Percentiles rank a stretch among this genome's conserved stretches.
Conservation (phyloP, 2,113 vertebrate genomes). For the Thryonomys swinderianus region DNA sequence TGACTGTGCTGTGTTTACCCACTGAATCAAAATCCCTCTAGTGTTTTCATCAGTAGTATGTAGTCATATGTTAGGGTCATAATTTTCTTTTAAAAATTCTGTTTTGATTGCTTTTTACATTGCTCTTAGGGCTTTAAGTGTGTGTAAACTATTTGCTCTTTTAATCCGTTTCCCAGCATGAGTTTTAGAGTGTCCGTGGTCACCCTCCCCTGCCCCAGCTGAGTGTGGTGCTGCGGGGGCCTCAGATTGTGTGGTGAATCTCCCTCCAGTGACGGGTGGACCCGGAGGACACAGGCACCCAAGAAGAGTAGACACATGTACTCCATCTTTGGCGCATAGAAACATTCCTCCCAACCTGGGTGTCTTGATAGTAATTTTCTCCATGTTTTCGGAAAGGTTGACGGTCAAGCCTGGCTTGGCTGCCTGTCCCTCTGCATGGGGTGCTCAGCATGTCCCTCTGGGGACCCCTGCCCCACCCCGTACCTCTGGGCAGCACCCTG, state of each 20-base stretch:
- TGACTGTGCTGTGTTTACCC: not conserved
- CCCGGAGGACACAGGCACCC: accelerated
- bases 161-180: not conserved
- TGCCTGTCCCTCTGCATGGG: not conserved
- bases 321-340: no score
- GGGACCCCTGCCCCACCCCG: accelerated
- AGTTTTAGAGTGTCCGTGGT: not conserved
- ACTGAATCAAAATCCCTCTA: not conserved
- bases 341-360: accelerated
- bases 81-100: not conserved
- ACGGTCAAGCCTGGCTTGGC: not conserved
- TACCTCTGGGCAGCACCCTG: not conserved
- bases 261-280: not conserved
- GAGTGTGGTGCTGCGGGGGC: not conserved
- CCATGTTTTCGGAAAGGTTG: not conserved
- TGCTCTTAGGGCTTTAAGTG: not conserved
- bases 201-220: not conserved
- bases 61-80: not conserved
- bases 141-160: not conserved
- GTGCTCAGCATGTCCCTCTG: not conserved
- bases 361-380: not conserved
- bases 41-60: not conserved
- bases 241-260: no score
- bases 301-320: not conserved
- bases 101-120: not conserved